Conservation (phyloP, 2,113 vertebrate genomes). For the Saccopteryx leptura region DNA sequence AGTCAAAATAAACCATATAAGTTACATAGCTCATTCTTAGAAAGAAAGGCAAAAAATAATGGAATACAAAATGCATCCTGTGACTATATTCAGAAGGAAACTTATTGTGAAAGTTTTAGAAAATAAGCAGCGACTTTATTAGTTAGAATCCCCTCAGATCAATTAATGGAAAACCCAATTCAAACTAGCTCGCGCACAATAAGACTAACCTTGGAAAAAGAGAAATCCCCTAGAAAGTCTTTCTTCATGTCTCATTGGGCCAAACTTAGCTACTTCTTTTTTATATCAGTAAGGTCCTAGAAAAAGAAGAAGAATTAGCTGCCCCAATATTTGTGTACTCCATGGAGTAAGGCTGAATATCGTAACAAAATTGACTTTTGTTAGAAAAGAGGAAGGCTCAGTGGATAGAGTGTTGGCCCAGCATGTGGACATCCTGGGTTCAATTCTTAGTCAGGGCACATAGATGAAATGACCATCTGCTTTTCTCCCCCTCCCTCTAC, state of each 20-base stretch:
- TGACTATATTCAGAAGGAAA: neutral
- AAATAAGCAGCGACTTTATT: conserved; percentile 37
- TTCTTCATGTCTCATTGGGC: neutral
- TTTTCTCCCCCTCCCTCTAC: too few species aligned
- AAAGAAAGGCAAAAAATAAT: neutral
- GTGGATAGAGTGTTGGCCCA: too few species aligned
- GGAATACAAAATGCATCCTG: neutral
- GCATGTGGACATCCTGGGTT: too few species aligned
- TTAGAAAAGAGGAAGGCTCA: neutral
- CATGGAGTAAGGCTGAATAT: neutral
- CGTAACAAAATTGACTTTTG: neutral
- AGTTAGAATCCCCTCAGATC: neutral
- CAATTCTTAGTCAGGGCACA: too few species aligned
- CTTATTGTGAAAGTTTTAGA: neutral
- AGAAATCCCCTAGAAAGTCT: neutral
- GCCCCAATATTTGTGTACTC: neutral
- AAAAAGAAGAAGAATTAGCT: neutral
- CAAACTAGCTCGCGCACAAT: neutral
- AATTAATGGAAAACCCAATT: neutral
- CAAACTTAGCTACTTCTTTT: neutral
- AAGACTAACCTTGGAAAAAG: neutral
- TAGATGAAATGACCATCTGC: too few species aligned
- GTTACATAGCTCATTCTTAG: neutral
- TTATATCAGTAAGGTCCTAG: neutral
- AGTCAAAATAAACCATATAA: neutral